phyloP scores from a whole-genome alignment of 2,113 vertebrate genomes.

The Spilogale gracilis region DNA sequence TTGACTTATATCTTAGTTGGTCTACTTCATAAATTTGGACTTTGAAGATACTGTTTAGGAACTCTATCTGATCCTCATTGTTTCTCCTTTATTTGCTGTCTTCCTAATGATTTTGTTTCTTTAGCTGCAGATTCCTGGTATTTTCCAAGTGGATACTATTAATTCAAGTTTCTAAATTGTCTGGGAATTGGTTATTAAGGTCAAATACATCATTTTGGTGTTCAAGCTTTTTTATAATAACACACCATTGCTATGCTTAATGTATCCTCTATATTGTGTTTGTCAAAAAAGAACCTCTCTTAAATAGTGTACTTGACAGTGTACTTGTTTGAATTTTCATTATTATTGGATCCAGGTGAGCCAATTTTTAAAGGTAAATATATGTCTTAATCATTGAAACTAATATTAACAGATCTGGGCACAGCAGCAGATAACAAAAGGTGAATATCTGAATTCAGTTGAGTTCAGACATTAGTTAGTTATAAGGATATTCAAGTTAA shows the following conservation, averaged over 20 bases:
- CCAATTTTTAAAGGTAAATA: background rate
- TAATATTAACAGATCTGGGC: background rate
- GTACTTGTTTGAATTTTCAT: background rate
- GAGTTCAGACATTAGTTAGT: background rate
- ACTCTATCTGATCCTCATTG: background rate
- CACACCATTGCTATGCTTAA: background rate
- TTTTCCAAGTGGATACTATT: background rate
- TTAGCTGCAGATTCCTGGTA: background rate
- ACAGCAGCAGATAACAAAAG: background rate
- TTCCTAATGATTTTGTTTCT: conserved; percentile 19
- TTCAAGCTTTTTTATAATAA: background rate
- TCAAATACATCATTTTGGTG: background rate
- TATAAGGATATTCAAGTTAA: background rate
- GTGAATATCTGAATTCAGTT: background rate
- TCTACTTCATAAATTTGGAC: conserved; percentile 1
- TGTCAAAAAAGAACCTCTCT: background rate
- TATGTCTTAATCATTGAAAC: background rate
- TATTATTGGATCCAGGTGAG: background rate
- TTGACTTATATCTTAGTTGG: background rate
- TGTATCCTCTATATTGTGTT: background rate
- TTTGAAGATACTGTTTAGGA: conserved; percentile 15
- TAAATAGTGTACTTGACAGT: background rate
- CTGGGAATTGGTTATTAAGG: background rate
- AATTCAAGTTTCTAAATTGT: background rate
- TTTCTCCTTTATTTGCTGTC: background rate